phyloP scores from a whole-genome alignment of 1,140 invertebrate species.

The Trinorchestia longiramus region DNA sequence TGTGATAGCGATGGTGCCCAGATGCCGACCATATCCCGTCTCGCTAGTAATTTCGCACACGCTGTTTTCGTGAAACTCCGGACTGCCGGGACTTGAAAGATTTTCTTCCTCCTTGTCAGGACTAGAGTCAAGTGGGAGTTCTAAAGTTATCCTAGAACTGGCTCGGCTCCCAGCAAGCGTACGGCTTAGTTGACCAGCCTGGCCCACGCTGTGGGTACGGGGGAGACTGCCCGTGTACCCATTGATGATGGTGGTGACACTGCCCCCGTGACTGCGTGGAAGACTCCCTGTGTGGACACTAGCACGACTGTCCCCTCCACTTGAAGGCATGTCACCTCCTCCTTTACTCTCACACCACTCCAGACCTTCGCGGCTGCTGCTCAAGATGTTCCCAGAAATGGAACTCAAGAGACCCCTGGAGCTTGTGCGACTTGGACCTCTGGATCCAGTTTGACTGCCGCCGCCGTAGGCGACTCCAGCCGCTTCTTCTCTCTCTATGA shows the following conservation, averaged over 20 bases:
- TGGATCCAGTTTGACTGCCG: slow-evolving; percentile 59
- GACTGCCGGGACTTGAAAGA: slow-evolving; percentile 64
- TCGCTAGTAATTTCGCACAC: slow-evolving; percentile 67
- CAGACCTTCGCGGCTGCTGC: slow-evolving; percentile 59
- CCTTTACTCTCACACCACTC: slow-evolving; percentile 65
- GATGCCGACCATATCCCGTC: slow-evolving; percentile 63
- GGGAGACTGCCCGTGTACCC: slow-evolving; percentile 66
- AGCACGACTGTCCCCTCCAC: slow-evolving; percentile 56
- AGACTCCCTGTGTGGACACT: slow-evolving; percentile 62
- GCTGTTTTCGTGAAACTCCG: slow-evolving; percentile 66
- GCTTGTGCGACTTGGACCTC: slow-evolving; percentile 59
- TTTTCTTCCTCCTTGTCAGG: slow-evolving; percentile 62
- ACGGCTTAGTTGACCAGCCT: slow-evolving; percentile 59
- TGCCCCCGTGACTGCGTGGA: slow-evolving; percentile 64
- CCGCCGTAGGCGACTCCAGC: neutral
- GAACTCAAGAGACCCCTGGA: slow-evolving; percentile 58
- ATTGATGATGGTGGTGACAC: slow-evolving; percentile 59
- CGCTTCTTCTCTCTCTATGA: slow-evolving; percentile 75
- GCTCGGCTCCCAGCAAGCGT: slow-evolving; percentile 64
- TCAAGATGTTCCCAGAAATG: slow-evolving; percentile 53
- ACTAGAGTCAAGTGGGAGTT: slow-evolving; percentile 62
- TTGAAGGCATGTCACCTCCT: slow-evolving; percentile 56
- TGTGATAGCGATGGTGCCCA: slow-evolving; percentile 65
- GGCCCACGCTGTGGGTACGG: slow-evolving; percentile 63
- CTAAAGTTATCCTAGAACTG: slow-evolving; percentile 65